Base-by-base conservation (phyloP, 37 sponge, comb jelly and placozoan genomes). In the Chondrilla cf. caribensis region DNA sequence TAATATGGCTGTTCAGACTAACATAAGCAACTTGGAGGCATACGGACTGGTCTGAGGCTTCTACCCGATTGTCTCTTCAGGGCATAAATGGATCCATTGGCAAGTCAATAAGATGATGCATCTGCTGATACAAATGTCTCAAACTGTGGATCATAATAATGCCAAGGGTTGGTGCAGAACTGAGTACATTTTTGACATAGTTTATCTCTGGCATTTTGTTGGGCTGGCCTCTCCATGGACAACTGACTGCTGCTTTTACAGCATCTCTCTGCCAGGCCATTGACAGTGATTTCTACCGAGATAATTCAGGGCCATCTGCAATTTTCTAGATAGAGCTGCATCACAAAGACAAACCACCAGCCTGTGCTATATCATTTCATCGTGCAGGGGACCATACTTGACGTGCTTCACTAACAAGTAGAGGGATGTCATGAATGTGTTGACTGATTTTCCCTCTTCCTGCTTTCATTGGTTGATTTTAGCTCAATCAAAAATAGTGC, bases 291-390 rank as follows among this genome's bases (percentile, higher is more conserved):
- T 80, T 86, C 51, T 80, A 81, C n/a, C 73, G 32, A 3, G 80
- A 21, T 77, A 77, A 15, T 71, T 60, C 3, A 58, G 58, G 17
- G 72, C 82, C 43, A 64, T 47, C 51, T 47, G 51, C 22, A 84
- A 18, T 64, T 64, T 64, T 18, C 14, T 18, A 31, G 65, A 64
- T 7, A 64, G 18, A 64, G 18, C 26, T 31, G 65, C 6, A 64
- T 64, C 32, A 29, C 14, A 7, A 5, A 64, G 7, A 7, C 65
- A 8, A 18, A 64, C 65, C 18, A 64, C 65, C 7, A 64, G 7
- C 65, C 65, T 8, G 32, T 64, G 15, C 14, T 18, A 29, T 22
- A 89, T 81, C 86, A 89, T 57, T 24, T 89, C 68, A n/a, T 85
- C 89, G 1, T 62, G 85, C 39, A 44, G 54, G 67, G 2, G 7